Percentiles rank a stretch among this genome's conserved stretches.
Conservation (phyloP, 1,140 invertebrate genomes). For the Ruditapes philippinarum region DNA sequence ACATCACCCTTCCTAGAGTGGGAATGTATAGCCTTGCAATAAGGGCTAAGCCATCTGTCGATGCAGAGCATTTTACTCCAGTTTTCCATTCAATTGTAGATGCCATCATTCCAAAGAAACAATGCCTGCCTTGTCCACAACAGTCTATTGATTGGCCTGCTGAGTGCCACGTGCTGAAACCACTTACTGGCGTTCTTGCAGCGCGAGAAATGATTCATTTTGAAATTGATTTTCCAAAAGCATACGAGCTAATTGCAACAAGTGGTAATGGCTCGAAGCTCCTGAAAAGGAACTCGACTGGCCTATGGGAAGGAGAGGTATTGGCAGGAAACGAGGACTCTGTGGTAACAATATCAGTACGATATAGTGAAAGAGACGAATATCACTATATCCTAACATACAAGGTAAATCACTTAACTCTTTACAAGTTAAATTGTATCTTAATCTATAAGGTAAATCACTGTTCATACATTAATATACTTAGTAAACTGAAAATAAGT, state of each 20-base stretch:
- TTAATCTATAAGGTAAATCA: too few relatives aligned
- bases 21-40: conserved; percentile 65
- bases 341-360: conserved; percentile 56
- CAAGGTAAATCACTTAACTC: conserved; percentile 52
- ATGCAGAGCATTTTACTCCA: conserved; percentile 52
- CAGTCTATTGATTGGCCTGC: conserved; percentile 68
- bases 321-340: conserved; percentile 64
- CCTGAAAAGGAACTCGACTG: conserved; percentile 33
- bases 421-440: too few relatives aligned
- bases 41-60: conserved; percentile 52
- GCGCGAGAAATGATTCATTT: conserved; percentile 57
- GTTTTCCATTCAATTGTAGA: conserved; percentile 62
- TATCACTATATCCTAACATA: conserved; percentile 63
- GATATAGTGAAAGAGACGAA: conserved; percentile 51
- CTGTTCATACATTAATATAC: too few relatives aligned
- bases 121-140: conserved; percentile 64
- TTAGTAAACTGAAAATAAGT: too few relatives aligned
- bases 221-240: conserved; percentile 58
- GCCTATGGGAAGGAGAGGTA: conserved; percentile 58
- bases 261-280: conserved; percentile 63
- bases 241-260: conserved; percentile 51
- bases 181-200: conserved; percentile 50
- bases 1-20: conserved; percentile 53
- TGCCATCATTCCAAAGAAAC: conserved; percentile 68
- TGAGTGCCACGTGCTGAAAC: conserved; percentile 58